Evolutionary conservation across 2,113 vertebrate genomes (phyloP).

Genomic region (Chionomys nivalis): DNA sequence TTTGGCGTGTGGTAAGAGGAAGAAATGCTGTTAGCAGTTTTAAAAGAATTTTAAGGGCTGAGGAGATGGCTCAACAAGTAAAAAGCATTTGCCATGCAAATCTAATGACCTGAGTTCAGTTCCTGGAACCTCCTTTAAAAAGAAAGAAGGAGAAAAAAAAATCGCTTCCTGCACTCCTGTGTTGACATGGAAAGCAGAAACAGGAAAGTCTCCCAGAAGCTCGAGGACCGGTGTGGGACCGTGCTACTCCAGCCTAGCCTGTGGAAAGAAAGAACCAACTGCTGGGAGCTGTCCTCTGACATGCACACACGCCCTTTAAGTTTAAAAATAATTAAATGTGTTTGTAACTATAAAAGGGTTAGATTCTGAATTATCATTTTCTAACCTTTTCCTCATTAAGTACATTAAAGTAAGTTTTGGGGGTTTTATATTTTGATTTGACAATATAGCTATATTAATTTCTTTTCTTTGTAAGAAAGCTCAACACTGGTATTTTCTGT

Average conservation of each 20-base stretch:
- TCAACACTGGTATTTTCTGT: background rate
- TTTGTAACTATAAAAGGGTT: background rate
- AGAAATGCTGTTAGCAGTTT: background rate
- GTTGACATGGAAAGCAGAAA: background rate
- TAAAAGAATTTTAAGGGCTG: background rate
- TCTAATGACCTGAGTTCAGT: background rate
- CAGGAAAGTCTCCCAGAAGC: background rate
- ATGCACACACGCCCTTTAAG: too few species aligned
- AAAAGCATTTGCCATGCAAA: background rate
- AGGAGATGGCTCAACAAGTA: background rate
- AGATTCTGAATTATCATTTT: constrained; percentile 25
- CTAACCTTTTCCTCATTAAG: background rate
- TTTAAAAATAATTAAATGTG: constrained; percentile 21
- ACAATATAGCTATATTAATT: background rate
- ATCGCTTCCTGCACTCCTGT: background rate
- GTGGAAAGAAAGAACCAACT: background rate
- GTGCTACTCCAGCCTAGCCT: background rate
- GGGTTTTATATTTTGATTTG: constrained; percentile 30
- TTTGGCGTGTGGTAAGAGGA: background rate
- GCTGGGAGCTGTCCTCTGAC: background rate
- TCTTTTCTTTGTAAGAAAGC: background rate
- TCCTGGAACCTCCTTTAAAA: background rate
- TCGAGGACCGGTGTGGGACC: background rate
- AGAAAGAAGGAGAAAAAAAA: background rate
- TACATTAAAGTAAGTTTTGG: background rate